A percentile compares a stretch with the other conserved stretches of the same genome.
Conservation (phyloP, 2,888 invertebrate genomes). For the Crematogaster levior region DNA sequence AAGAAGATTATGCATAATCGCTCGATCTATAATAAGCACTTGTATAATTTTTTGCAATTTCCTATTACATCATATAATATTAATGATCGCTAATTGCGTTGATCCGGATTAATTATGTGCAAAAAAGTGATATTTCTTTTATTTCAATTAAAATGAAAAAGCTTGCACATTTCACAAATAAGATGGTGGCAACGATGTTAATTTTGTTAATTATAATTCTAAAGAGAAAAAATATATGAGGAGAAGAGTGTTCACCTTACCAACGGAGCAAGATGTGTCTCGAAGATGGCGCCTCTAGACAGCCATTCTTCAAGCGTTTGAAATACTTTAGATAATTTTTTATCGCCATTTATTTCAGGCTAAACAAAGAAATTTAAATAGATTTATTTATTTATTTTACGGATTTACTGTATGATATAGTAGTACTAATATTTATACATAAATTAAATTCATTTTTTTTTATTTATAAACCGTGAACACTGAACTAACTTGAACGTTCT, state of each 20-base stretch:
- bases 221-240: not conserved
- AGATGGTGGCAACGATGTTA: not conserved
- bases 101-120: constrained; percentile 2
- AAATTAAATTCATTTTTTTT: not conserved
- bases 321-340: not conserved
- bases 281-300: constrained; percentile 64
- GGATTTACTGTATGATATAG: constrained; percentile 25
- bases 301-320: not conserved
- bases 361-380: not conserved
- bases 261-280: constrained; percentile 40
- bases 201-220: constrained; percentile 8
- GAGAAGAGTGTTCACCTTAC: constrained; percentile 12
- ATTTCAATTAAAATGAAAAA: too few relatives aligned
- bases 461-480: not conserved
- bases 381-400: constrained; percentile 6
- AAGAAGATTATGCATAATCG: not conserved
- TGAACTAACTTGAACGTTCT: not conserved
- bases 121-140: not conserved
- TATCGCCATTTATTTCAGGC: not conserved
- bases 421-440: not conserved
- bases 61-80: too few relatives aligned
- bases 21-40: not conserved
- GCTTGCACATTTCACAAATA: not conserved
- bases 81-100: not conserved
- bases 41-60: not conserved